phyloP scores from a whole-genome alignment of 2,113 vertebrate species.

The Oenanthe melanoleuca region DNA sequence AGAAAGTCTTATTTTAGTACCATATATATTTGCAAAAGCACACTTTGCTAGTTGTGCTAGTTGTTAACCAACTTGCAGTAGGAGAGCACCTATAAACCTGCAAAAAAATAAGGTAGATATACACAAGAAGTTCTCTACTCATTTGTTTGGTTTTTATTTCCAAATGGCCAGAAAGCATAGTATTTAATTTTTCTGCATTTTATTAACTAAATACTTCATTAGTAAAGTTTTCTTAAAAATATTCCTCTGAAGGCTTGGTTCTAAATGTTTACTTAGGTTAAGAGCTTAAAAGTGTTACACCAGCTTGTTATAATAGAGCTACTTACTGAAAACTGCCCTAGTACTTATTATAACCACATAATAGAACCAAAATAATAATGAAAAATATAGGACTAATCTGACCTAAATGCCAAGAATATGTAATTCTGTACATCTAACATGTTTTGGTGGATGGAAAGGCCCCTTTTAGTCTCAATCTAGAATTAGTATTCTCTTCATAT shows the following conservation, averaged over 20 bases:
- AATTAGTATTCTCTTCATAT: neutral
- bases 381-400: neutral
- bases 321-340: neutral
- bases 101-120: neutral
- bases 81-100: neutral
- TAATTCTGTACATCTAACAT: rapidly evolving
- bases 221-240: neutral
- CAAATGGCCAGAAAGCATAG: neutral
- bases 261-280: neutral
- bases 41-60: neutral
- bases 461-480: neutral
- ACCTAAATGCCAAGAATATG: neutral
- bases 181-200: neutral
- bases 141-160: neutral
- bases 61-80: neutral
- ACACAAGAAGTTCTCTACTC: neutral
- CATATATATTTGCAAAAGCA: neutral
- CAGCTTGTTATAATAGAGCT: neutral
- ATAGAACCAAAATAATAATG: neutral
- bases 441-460: neutral
- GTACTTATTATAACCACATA: neutral
- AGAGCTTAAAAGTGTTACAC: neutral
- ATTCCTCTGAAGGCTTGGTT: neutral
- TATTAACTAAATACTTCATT: neutral
- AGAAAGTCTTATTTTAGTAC: neutral